Evolutionary conservation across 1,140 invertebrate genomes (phyloP).

Genomic region (Phthorimaea operculella): DNA sequence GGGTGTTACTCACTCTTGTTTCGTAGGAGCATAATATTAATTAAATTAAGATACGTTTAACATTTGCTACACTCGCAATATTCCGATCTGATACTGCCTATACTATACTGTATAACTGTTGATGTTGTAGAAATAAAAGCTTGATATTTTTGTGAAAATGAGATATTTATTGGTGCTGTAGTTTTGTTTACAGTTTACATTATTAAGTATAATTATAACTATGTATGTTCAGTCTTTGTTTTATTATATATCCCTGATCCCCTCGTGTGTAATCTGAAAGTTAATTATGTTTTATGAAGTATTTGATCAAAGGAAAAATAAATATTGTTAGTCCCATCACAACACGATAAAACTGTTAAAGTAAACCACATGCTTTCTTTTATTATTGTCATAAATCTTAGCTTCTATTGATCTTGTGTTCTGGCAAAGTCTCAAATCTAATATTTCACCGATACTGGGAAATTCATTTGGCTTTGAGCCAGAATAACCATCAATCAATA

Average conservation of each 20-base stretch:
- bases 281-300: constrained; percentile 1
- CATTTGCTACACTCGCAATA: constrained; percentile 33
- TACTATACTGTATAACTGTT: constrained; percentile 52
- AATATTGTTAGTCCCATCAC: too few species aligned
- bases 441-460: background rate
- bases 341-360: too few species aligned
- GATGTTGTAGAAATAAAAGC: constrained; percentile 51
- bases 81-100: constrained; percentile 57
- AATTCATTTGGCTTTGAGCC: background rate
- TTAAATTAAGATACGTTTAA: constrained; percentile 28
- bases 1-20: constrained; percentile 59
- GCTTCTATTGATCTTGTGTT: background rate
- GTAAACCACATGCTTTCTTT: too few species aligned
- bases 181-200: constrained; percentile 65
- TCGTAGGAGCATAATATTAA: constrained; percentile 49
- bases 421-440: background rate
- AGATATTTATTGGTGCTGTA: constrained; percentile 67
- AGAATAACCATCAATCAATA: background rate
- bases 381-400: too few species aligned
- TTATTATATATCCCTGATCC: constrained; percentile 59
- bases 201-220: constrained; percentile 56
- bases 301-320: too few species aligned
- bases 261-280: constrained; percentile 64
- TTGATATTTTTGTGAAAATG: constrained; percentile 66
- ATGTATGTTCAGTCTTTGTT: constrained; percentile 53